A percentile compares a stretch with the other conserved stretches of the same genome.
Evolutionary conservation across 2,797 vertebrate genomes (phyloP).

Genomic region (Lophius americanus): DNA sequence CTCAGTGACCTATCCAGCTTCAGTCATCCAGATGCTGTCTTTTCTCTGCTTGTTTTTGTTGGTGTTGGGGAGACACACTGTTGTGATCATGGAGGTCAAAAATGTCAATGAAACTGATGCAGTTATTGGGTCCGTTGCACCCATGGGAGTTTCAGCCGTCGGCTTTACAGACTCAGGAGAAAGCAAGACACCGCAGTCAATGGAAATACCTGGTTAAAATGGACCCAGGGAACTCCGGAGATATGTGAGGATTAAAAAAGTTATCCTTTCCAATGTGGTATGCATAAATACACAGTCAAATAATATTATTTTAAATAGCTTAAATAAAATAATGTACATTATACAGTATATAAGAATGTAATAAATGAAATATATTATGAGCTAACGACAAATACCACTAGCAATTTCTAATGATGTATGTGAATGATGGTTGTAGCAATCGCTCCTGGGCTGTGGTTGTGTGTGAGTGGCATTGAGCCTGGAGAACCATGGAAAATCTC

Average conservation of each 20-base stretch:
- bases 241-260: conserved; percentile 3
- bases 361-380: no score
- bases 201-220: conserved; percentile 29
- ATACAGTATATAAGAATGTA: no score
- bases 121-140: conserved; percentile 56
- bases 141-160: conserved; percentile 40
- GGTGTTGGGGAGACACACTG: conserved; percentile 26
- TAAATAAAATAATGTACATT: no score
- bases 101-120: conserved; percentile 60
- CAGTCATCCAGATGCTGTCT: conserved; percentile 29
- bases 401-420: neutral
- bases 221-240: conserved; percentile 8
- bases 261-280: neutral
- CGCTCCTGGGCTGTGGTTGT: conserved; percentile 18
- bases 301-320: neutral
- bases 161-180: conserved; percentile 17
- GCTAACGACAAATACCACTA: neutral
- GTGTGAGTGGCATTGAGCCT: conserved; percentile 60
- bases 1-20: conserved; percentile 39
- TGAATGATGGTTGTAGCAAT: conserved; percentile 14
- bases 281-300: neutral
- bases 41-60: conserved; percentile 33
- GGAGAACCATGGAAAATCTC: conserved; percentile 64
- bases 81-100: conserved; percentile 59
- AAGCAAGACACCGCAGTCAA: conserved; percentile 16